These are phyloP conservation scores for Atherinomorus stipes DNA, from an alignment of 2,113 vertebrate genomes.

Conservation along the genomic window DNA sequence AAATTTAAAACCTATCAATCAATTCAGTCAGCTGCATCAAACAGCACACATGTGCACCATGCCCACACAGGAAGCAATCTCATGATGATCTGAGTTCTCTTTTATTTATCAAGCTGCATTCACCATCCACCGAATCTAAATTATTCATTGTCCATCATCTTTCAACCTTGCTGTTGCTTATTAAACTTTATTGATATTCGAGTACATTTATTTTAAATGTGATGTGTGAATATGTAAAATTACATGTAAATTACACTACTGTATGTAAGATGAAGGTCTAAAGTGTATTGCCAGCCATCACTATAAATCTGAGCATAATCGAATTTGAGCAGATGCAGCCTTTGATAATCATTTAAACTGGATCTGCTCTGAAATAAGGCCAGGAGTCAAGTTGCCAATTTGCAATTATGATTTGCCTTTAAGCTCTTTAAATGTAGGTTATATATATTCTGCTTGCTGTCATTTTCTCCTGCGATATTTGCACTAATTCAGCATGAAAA, in stretches of 20 bases:
- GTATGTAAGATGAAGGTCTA: no score
- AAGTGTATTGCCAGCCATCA: not conserved
- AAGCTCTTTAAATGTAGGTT: conserved; percentile 57
- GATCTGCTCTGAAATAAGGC: conserved; percentile 35
- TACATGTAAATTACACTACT: not conserved
- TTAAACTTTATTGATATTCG: not conserved
- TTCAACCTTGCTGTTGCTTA: not conserved
- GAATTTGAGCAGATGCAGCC: conserved; percentile 21
- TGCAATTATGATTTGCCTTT: conserved; percentile 60
- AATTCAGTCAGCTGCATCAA: not conserved
- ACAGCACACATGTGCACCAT: not conserved
- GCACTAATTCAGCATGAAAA: conserved; percentile 45
- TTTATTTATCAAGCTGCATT: no score
- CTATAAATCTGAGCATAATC: not conserved
- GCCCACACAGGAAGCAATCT: no score
- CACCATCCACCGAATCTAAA: no score
- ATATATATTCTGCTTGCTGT: conserved; percentile 26
- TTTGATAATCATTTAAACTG: conserved; percentile 48
- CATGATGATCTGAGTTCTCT: no score
- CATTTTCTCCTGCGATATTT: conserved; percentile 30
- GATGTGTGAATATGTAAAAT: not conserved
- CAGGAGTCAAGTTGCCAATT: conserved; percentile 58
- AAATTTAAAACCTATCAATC: no score
- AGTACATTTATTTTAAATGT: not conserved
- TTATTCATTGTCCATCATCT: not conserved